Evolutionary conservation across 2,113 vertebrate genomes (phyloP).

Genomic region (Pteronura brasiliensis): DNA sequence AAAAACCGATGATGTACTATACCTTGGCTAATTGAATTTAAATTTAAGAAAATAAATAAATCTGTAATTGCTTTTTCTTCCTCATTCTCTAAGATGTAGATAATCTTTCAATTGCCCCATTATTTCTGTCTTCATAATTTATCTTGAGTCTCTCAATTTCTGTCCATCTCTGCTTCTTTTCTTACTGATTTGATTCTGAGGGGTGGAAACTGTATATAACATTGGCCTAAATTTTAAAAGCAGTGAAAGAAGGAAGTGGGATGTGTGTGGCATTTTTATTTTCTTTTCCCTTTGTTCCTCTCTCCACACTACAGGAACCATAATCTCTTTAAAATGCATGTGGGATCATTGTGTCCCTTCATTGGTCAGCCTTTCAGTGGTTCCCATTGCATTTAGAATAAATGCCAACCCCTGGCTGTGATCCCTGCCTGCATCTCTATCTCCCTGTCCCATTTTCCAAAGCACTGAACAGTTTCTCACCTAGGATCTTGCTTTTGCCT

Average conservation of each 20-base stretch:
- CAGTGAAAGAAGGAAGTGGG: neutral
- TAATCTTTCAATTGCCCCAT: neutral
- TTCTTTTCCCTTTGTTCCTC: neutral
- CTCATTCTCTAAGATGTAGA: neutral
- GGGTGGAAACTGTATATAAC: neutral
- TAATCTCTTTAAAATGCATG: neutral
- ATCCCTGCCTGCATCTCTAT: neutral
- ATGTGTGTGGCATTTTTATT: neutral
- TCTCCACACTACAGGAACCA: neutral
- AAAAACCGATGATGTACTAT: too few relatives aligned
- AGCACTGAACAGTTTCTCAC: neutral
- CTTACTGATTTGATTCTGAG: neutral
- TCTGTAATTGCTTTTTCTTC: neutral
- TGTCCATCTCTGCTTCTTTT: neutral
- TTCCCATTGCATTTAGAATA: neutral
- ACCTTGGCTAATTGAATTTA: too few relatives aligned
- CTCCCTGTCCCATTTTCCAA: neutral
- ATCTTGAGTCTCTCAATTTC: neutral
- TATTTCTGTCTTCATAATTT: neutral
- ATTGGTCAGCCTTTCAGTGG: neutral
- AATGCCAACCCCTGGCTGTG: neutral
- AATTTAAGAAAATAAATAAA: neutral
- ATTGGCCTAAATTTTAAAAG: neutral
- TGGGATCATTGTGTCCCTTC: neutral
- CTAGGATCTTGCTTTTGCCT: neutral